phyloP scores from a whole-genome alignment of 2,888 invertebrate genomes.

The Leptinotarsa haldemani region DNA sequence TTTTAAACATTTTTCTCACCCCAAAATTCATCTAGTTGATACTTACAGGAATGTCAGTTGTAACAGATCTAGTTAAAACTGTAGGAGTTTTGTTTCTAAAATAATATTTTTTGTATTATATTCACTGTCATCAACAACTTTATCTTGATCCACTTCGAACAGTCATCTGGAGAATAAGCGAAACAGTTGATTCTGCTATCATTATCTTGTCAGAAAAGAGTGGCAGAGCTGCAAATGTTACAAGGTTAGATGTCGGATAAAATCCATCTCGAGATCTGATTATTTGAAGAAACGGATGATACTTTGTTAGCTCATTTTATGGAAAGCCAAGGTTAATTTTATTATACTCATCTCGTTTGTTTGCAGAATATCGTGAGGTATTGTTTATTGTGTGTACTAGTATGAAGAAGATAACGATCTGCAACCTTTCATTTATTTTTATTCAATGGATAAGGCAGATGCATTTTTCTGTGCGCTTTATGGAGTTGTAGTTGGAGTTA shows the following conservation, averaged over 20 bases:
- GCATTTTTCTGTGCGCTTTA: slow-evolving; percentile 24
- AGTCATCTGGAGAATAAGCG: not conserved
- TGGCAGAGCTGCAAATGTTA: slow-evolving; percentile 43
- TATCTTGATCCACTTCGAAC: too few relatives aligned
- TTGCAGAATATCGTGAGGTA: slow-evolving; percentile 54
- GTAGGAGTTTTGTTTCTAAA: too few relatives aligned
- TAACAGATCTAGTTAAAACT: too few relatives aligned
- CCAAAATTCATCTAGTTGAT: too few relatives aligned
- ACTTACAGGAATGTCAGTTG: too few relatives aligned
- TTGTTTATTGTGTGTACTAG: slow-evolving; percentile 55
- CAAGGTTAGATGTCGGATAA: slow-evolving; percentile 52
- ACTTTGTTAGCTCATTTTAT: slow-evolving; percentile 51
- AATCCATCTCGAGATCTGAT: slow-evolving; percentile 48
- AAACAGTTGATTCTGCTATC: slow-evolving; percentile 7
- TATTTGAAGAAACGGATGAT: slow-evolving; percentile 53
- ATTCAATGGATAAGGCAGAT: slow-evolving; percentile 38
- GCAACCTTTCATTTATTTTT: slow-evolving; percentile 51
- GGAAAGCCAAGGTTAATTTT: slow-evolving; percentile 56
- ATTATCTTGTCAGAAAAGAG: slow-evolving; percentile 18
- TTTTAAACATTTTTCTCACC: too few relatives aligned
- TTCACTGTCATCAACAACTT: too few relatives aligned
- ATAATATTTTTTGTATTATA: too few relatives aligned
- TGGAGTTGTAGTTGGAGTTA: too few relatives aligned
- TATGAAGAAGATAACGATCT: slow-evolving; percentile 52
- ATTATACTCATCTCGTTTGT: slow-evolving; percentile 52